Evolutionary conservation across 2,888 invertebrate genomes (phyloP), one percentile per base, ranked within the genome.

Genomic region (Luperina nickerlii): DNA sequence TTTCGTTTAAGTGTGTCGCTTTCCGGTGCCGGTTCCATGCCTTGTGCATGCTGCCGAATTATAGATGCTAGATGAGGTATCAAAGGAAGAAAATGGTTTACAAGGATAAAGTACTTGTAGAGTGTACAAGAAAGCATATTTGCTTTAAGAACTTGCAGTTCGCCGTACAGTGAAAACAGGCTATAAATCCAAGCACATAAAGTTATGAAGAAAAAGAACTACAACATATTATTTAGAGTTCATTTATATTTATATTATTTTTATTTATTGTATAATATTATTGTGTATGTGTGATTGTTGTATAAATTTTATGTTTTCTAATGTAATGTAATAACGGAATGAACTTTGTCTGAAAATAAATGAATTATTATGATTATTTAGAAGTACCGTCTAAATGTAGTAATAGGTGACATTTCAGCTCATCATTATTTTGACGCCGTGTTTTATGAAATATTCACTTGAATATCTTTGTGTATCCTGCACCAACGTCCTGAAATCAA

Each of bases 1-100:
- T 90, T 90, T 86, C 87, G 86, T 86, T 86, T 88, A 90, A 92
- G 91, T 90, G 82, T 87, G 90, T 89, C 87, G 88, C 87, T 87
- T 90, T 89, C 90, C 88, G 86, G 83, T 75, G 67, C 75, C 74
- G 54, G 76, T 68, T 74, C 79, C 51, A 45, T 66, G 27, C 54
- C 63, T 63, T 85, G 74, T 78, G 24, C 68, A 76, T 20, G 57
- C 24, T 67, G 66, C 45, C 11, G 81, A 84, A 27, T n/a, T 78
- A 79, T 38, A 13, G 11, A 1, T n/a, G 18, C 89, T 87, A 27
- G 86, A 87, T 51, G 63, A 66, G 84, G 42, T 60, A 63, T 18
- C 15, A 45, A 15, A 2, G 18, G n/a, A n/a, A 11, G 11, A 60
- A 60, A 5, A 60, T 3, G 27, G 8, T 18, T 48, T 38, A 13